Percentiles rank a stretch among this genome's conserved stretches.
Conservation (phyloP, 2,797 vertebrate species). For the Oreochromis grahami region DNA sequence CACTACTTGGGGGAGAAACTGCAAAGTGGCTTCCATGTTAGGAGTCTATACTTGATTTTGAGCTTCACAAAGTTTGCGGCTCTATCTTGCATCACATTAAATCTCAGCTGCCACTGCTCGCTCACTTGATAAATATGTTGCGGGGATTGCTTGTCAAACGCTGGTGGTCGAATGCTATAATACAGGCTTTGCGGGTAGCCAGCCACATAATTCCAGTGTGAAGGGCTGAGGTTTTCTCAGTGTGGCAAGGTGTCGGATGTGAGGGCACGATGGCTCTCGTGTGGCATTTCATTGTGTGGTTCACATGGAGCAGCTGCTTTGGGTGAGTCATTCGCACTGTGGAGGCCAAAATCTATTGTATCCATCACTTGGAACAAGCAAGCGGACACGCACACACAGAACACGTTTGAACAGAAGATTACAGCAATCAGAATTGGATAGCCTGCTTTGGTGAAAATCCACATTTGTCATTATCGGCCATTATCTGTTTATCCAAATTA, state of each 20-base stretch:
- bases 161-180: neutral
- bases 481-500: constrained; percentile 51
- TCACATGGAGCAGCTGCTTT: constrained; percentile 46
- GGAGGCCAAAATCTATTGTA: constrained; percentile 56
- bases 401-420: constrained; percentile 5
- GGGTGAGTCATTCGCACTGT: constrained; percentile 57
- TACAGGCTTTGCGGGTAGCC: neutral
- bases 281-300: constrained; percentile 44
- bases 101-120: neutral
- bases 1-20: neutral
- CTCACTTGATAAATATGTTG: neutral
- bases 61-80: neutral
- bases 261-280: constrained; percentile 30
- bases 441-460: constrained; percentile 17
- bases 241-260: constrained; percentile 1
- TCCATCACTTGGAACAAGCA: constrained; percentile 38
- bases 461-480: constrained; percentile 37
- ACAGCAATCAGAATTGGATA: constrained; percentile 13
- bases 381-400: neutral
- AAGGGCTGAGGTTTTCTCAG: constrained; percentile 12
- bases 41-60: neutral
- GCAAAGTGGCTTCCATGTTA: neutral
- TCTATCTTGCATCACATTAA: neutral
- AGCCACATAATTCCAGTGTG: neutral
- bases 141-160: neutral